Evolutionary conservation across 2,797 vertebrate species (phyloP).

Genomic region (Alexandromys oeconomus): DNA sequence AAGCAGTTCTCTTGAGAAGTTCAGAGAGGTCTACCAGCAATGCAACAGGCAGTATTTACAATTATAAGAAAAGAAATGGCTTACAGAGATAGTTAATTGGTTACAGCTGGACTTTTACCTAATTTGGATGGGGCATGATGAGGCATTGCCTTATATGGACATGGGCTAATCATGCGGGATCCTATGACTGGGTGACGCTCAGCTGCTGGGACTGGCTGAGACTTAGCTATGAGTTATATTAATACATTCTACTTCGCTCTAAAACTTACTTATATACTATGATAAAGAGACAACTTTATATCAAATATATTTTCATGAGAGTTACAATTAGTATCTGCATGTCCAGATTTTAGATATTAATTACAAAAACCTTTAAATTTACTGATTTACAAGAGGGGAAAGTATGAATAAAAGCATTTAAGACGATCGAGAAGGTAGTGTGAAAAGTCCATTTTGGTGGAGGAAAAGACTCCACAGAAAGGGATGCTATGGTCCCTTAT

Average conservation of each 20-base stretch:
- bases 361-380: constrained; percentile 9
- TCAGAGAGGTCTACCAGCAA: neutral
- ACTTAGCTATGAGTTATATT: neutral
- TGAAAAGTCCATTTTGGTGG: neutral
- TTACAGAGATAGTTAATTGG: neutral
- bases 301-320: neutral
- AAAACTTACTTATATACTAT: neutral
- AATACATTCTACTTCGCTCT: neutral
- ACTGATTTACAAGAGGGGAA: neutral
- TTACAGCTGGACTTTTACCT: neutral
- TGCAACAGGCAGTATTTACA: neutral
- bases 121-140: neutral
- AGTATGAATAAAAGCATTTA: neutral
- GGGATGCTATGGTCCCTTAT: neutral
- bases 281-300: neutral
- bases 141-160: neutral
- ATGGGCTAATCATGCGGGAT: neutral
- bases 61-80: neutral
- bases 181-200: neutral
- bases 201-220: neutral
- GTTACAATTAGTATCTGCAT: constrained; percentile 9
- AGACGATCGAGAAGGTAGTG: neutral
- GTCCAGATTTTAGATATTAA: constrained; percentile 11
- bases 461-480: neutral
- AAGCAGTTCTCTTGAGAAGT: neutral